Conservation (phyloP, 2,113 vertebrate species). For the Melanotaenia duboulayi region DNA sequence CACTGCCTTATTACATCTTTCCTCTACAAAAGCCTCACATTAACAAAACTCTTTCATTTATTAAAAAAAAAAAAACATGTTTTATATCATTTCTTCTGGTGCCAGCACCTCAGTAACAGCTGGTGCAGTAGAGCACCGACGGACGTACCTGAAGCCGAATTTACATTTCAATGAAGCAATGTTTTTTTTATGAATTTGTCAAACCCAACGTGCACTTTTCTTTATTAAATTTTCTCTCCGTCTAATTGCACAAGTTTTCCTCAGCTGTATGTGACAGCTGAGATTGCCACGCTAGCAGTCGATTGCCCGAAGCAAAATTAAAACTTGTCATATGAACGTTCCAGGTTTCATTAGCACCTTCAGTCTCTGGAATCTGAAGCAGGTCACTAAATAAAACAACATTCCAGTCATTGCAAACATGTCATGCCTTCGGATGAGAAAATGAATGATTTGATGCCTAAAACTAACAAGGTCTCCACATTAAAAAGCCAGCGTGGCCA, state of each 20-base stretch:
- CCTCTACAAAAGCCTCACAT: background rate
- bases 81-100: too few species aligned
- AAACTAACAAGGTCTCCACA: slow-evolving; percentile 56
- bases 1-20: background rate
- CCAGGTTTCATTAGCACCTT: slow-evolving; percentile 44
- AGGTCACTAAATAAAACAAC: slow-evolving; percentile 22
- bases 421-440: slow-evolving; percentile 63
- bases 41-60: background rate
- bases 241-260: slow-evolving; percentile 44
- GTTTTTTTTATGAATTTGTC: slow-evolving; percentile 39
- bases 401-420: slow-evolving; percentile 53
- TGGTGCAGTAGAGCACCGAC: background rate
- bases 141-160: slow-evolving; percentile 23
- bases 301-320: slow-evolving; percentile 46
- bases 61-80: slow-evolving; percentile 18
- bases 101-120: background rate
- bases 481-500: slow-evolving; percentile 67
- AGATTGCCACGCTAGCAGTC: slow-evolving; percentile 64
- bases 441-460: slow-evolving; percentile 68
- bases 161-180: slow-evolving; percentile 25
- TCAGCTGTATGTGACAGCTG: slow-evolving; percentile 31
- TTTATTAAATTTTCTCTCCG: slow-evolving; percentile 29
- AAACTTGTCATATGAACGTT: slow-evolving; percentile 37
- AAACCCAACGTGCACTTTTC: slow-evolving; percentile 30
- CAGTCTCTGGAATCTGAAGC: slow-evolving; percentile 22